Percentiles rank a stretch among this genome's conserved stretches.
phyloP scores from a whole-genome alignment of 2,113 vertebrate species.

The Etheostoma cragini region DNA sequence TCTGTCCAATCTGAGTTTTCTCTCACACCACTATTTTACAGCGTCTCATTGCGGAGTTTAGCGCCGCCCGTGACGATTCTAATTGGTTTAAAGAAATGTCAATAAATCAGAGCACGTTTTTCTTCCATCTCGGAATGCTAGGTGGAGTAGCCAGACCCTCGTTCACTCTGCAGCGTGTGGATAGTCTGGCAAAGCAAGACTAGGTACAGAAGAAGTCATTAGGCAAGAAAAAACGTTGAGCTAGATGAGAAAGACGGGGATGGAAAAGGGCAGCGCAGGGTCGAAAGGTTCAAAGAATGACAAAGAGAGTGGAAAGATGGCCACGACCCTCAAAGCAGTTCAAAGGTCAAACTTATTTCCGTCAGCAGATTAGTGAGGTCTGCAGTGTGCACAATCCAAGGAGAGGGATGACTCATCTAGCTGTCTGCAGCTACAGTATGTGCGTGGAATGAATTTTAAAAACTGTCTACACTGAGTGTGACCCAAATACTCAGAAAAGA shows the following conservation, averaged over 20 bases:
- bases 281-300: conserved; percentile 33
- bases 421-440: conserved; percentile 64
- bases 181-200: no score
- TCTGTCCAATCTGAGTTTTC: no score
- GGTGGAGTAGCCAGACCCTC: no score
- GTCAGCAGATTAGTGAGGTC: conserved; percentile 58
- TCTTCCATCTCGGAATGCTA: no score
- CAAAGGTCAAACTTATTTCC: conserved; percentile 73
- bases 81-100: no score
- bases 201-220: conserved; percentile 4
- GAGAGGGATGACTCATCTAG: conserved; percentile 69
- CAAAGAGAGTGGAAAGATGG: conserved; percentile 11
- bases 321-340: conserved; percentile 44
- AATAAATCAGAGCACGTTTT: no score
- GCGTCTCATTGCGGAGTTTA: no score
- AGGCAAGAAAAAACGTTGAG: not conserved
- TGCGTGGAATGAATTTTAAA: conserved; percentile 69
- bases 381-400: conserved; percentile 54
- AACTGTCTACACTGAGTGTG: conserved; percentile 47
- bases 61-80: no score
- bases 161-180: no score
- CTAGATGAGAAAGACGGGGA: conserved; percentile 3
- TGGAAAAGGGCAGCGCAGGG: conserved; percentile 2
- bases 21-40: no score
- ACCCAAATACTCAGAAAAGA: conserved; percentile 66